Conservation (phyloP, 2,888 invertebrate species). For the Dromius quadrimaculatus region DNA sequence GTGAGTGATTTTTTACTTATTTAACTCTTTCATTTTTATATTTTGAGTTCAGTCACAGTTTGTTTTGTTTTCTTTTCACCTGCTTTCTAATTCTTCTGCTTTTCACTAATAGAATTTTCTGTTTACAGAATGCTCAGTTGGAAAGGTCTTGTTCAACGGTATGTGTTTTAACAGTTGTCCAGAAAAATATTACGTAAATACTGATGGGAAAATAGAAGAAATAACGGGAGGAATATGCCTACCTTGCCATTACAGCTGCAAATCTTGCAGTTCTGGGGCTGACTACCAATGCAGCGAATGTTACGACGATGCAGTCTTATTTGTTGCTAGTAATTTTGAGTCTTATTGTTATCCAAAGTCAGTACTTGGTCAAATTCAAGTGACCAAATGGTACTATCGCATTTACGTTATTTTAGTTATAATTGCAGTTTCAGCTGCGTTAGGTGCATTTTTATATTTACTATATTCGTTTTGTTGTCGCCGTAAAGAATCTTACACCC, state of each 20-base stretch:
- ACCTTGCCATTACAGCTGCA: slow-evolving; percentile 82
- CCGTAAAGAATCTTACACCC: slow-evolving; percentile 52
- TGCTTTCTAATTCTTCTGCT: slow-evolving; percentile 63
- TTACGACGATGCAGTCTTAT: slow-evolving; percentile 74
- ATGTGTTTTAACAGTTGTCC: slow-evolving; percentile 72
- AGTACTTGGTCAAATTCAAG: slow-evolving; percentile 54
- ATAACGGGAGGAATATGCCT: slow-evolving; percentile 67
- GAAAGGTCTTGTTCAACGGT: slow-evolving; percentile 73
- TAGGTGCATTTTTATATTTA: slow-evolving; percentile 53
- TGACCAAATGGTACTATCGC: slow-evolving; percentile 54
- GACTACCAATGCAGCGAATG: slow-evolving; percentile 79
- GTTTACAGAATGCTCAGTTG: slow-evolving; percentile 74
- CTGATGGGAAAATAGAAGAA: background rate
- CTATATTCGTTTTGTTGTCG: slow-evolving; percentile 58
- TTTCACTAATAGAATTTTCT: slow-evolving; percentile 20
- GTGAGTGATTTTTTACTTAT: slow-evolving; percentile 46
- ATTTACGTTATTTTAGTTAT: slow-evolving; percentile 50
- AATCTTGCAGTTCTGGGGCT: slow-evolving; percentile 76
- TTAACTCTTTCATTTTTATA: slow-evolving; percentile 30
- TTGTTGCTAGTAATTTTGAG: slow-evolving; percentile 63
- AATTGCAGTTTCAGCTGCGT: slow-evolving; percentile 42
- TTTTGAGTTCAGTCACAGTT: slow-evolving; percentile 56
- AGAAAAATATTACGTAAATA: slow-evolving; percentile 59
- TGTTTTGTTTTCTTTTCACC: slow-evolving; percentile 49
- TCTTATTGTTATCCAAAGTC: slow-evolving; percentile 63